Evolutionary conservation across 2,888 invertebrate genomes (phyloP).

Genomic region (Aethes cnicana): DNA sequence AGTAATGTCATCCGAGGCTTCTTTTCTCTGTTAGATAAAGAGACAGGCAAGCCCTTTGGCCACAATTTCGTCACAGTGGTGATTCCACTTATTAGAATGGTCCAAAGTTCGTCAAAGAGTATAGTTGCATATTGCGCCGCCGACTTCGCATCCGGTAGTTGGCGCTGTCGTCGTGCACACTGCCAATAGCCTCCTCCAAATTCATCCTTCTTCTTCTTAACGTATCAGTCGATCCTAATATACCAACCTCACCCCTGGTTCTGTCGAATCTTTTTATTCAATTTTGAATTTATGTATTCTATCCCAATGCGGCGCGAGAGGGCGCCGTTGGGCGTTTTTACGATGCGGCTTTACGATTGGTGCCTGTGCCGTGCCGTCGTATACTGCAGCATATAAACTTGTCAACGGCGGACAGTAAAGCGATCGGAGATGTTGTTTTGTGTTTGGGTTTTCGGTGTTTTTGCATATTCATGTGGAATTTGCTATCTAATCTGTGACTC

Average conservation of each 20-base stretch:
- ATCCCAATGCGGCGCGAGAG: constrained; percentile 29
- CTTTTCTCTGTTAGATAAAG: too few species aligned
- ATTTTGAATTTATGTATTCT: constrained; percentile 31
- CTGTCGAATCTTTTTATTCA: constrained; percentile 25
- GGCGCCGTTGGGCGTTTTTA: constrained; percentile 28
- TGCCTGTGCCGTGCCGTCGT: constrained; percentile 10
- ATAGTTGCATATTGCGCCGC: too few species aligned
- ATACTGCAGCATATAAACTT: constrained; percentile 21
- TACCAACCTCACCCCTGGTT: constrained; percentile 12
- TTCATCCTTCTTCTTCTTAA: background rate
- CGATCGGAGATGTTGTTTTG: constrained; percentile 15
- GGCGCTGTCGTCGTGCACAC: too few species aligned
- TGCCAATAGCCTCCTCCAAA: too few species aligned
- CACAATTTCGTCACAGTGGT: too few species aligned
- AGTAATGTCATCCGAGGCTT: too few species aligned
- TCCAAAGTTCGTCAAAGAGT: too few species aligned
- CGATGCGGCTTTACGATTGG: constrained; percentile 28
- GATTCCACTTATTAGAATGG: too few species aligned
- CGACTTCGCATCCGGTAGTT: too few species aligned
- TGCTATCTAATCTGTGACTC: too few species aligned
- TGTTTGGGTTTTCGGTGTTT: background rate
- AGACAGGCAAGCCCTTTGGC: too few species aligned
- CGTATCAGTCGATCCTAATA: background rate
- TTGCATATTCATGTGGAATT: too few species aligned
- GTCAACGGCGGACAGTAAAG: constrained; percentile 19